Conservation (phyloP, 1,140 invertebrate species). For the Zeugodacus cucurbitae region DNA sequence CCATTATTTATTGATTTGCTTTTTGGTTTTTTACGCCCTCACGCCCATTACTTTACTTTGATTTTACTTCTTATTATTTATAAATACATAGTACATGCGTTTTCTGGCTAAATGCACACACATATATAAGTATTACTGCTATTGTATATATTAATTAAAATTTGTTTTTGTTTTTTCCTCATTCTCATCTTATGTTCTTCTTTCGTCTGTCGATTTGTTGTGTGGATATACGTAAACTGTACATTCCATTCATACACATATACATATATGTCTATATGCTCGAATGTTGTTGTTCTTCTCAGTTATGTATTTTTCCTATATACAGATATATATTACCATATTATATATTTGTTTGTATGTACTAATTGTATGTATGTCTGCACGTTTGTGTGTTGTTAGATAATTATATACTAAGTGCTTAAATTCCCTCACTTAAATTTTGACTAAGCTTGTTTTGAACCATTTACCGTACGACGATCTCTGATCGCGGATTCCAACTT, state of each 20-base stretch:
- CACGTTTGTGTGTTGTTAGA: neutral
- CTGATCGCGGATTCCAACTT: neutral
- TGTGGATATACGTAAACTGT: neutral
- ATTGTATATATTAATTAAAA: neutral
- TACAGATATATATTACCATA: neutral
- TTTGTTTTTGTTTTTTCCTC: neutral
- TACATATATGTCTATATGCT: neutral
- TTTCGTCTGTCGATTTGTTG: neutral
- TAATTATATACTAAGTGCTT: constrained; percentile 11
- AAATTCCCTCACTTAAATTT: constrained; percentile 21
- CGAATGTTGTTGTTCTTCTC: neutral
- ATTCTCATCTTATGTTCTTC: neutral
- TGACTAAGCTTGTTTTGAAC: constrained; percentile 10
- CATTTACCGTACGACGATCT: neutral
- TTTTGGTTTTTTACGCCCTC: neutral
- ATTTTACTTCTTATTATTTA: constrained; percentile 37
- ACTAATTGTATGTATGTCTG: constrained; percentile 6
- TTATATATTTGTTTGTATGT: constrained; percentile 1
- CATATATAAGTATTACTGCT: neutral
- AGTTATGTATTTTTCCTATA: neutral
- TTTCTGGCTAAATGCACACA: constrained; percentile 10
- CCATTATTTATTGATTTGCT: neutral
- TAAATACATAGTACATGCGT: constrained; percentile 17
- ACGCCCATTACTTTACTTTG: neutral
- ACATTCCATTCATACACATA: neutral